phyloP scores from a whole-genome alignment of 2,888 invertebrate genomes.

The Falcaria lacertinaria region DNA sequence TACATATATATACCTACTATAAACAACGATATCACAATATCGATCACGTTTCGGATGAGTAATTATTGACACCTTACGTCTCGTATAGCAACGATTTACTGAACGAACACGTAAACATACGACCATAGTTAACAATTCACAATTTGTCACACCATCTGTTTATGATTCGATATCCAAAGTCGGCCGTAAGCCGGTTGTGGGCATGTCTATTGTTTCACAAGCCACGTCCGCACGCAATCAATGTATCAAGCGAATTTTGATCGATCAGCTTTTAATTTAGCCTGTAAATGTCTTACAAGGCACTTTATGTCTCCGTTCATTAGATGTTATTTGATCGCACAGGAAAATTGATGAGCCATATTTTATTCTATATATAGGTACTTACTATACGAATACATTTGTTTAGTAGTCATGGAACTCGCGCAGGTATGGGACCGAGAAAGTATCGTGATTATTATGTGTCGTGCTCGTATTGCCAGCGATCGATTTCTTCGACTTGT shows the following conservation, averaged over 20 bases:
- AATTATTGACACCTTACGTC: neutral
- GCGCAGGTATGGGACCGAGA: neutral
- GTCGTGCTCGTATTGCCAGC: neutral
- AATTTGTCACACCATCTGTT: constrained; percentile 43
- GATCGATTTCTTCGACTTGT: constrained; percentile 20
- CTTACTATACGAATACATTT: neutral
- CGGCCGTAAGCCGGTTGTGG: constrained; percentile 30
- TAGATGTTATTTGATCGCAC: neutral
- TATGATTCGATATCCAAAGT: constrained; percentile 32
- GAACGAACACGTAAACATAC: neutral
- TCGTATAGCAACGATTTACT: neutral
- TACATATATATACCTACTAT: too few species aligned
- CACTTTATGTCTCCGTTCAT: neutral
- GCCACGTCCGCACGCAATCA: constrained; percentile 31
- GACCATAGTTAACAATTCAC: constrained; percentile 7
- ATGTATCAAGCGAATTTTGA: constrained; percentile 32
- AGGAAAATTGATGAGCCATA: neutral
- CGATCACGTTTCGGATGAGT: neutral
- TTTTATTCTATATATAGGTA: neutral
- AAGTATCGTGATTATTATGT: neutral
- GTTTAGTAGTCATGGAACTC: neutral
- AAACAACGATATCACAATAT: too few species aligned
- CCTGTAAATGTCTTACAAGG: constrained; percentile 14
- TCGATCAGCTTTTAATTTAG: constrained; percentile 34
- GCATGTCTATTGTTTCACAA: constrained; percentile 41